A percentile compares a stretch with the other conserved stretches of the same genome.
Evolutionary conservation across 2,797 vertebrate species (phyloP).

Genomic region (Clarias platycephalus): DNA sequence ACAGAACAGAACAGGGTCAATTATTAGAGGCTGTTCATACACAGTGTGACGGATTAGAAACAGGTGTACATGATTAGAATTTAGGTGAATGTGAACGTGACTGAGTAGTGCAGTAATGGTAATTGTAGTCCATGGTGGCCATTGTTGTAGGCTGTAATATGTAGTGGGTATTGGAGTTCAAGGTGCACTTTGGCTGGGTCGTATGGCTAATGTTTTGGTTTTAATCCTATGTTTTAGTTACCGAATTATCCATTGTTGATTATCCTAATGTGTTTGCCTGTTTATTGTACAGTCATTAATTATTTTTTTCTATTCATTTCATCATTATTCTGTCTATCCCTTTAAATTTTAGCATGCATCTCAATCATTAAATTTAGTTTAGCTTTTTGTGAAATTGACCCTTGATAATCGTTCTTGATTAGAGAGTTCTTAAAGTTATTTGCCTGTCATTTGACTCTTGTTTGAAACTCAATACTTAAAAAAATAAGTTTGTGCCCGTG

Average conservation of each 20-base stretch:
- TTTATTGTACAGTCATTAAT: neutral
- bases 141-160: too few species aligned
- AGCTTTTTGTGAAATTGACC: neutral
- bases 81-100: too few species aligned
- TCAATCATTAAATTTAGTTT: neutral
- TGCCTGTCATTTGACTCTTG: neutral
- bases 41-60: too few species aligned
- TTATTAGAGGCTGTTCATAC: too few species aligned
- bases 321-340: neutral
- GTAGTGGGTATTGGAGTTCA: too few species aligned
- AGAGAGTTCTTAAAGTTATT: neutral
- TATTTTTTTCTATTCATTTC: neutral
- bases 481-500: too few species aligned
- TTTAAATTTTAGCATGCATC: neutral
- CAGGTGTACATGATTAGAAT: too few species aligned
- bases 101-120: too few species aligned
- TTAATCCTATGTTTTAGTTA: too few species aligned
- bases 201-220: neutral
- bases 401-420: neutral
- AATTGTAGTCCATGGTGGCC: too few species aligned
- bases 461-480: neutral
- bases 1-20: too few species aligned
- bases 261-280: neutral
- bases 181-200: neutral
- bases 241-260: neutral